phyloP scores from a whole-genome alignment of 1,140 invertebrate species.

The Coelopa frigida region DNA sequence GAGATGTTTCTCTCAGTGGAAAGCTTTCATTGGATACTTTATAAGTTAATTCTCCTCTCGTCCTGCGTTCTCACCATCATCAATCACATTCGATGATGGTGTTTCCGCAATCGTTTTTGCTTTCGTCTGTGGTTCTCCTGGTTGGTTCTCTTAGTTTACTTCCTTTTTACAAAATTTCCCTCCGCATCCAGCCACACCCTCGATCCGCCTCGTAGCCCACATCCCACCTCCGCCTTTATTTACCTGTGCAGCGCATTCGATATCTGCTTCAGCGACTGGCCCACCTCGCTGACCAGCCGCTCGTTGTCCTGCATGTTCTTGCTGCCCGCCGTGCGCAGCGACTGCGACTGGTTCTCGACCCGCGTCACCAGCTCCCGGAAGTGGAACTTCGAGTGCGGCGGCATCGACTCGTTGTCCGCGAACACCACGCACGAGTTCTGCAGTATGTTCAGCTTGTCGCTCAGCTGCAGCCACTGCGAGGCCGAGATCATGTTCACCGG shows the following conservation, averaged over 20 bases:
- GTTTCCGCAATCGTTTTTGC: too few species aligned
- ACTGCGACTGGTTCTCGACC: conserved; percentile 71
- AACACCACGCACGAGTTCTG: conserved; percentile 69
- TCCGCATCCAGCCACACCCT: conserved; percentile 39
- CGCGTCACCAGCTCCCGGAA: conserved; percentile 76
- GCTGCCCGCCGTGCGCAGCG: conserved; percentile 63
- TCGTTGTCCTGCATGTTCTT: conserved; percentile 63
- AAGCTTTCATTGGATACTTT: too few species aligned
- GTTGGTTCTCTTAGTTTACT: too few species aligned
- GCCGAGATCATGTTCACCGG: conserved; percentile 53
- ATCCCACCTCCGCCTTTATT: conserved; percentile 23
- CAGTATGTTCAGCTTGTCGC: conserved; percentile 72
- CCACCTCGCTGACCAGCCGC: conserved; percentile 62
- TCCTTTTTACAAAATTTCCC: conserved; percentile 41
- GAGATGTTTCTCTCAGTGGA: too few species aligned
- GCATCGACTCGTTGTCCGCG: conserved; percentile 60
- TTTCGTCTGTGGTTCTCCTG: too few species aligned
- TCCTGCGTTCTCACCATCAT: too few species aligned
- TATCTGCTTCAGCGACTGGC: conserved; percentile 73
- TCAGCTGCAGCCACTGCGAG: conserved; percentile 71
- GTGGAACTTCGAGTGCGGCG: conserved; percentile 81
- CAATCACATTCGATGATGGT: too few species aligned
- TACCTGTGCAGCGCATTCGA: conserved; percentile 74
- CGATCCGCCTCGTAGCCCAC: conserved; percentile 1
- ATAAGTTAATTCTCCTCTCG: too few species aligned